Base-by-base conservation (phyloP, 2,797 vertebrate species). In the Acanthurus tractus region DNA sequence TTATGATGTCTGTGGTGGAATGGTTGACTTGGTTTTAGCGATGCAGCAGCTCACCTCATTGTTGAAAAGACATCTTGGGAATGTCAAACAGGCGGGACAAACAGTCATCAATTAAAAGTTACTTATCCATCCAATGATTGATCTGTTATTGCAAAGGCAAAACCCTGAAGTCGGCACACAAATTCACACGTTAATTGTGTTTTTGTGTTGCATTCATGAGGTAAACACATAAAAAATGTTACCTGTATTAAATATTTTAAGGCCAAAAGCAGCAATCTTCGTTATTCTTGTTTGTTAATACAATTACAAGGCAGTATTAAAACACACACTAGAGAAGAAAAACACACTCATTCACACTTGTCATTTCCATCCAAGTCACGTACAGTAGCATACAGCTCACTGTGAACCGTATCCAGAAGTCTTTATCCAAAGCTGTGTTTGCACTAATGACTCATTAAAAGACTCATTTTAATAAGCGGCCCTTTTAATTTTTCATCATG, bases 1-100 rank as follows among this genome's bases (percentile, higher is more conserved):
- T 81, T 65, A 70, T 70, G 73, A 75, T 65, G 70, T 74, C 81
- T 67, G 69, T 54, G 71, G 77, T 56, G 56, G 63, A 76, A 58
- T 40, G 79, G 68, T 78, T 65, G 66, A 70, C 68, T 74, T 50
- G 70, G 49, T 63, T 70, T 83, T 59, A 66, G 74, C 13, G 52
- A 70, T 65, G 72, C 75, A 44, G 36, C 12, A 8, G 25, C 49
- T 76, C 59, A 17, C 15, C 40, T 74, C 50, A 57, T 52, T 56
- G 0, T 17, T 12, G 38, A 3, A 64, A 53, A 81, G 29, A 29
- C 67, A 38, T 63, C 69, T 10, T 11, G 57, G 50, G 45, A 74
- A 62, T 46, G 57, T 57, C 66, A 70, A 57, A 69, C 36, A 49
- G 18, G 56, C 1, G 0, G 11, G 14, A 50, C 46, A 45, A 59